phyloP scores from a whole-genome alignment of 2,797 vertebrate genomes.

The Poecilia wingei region DNA sequence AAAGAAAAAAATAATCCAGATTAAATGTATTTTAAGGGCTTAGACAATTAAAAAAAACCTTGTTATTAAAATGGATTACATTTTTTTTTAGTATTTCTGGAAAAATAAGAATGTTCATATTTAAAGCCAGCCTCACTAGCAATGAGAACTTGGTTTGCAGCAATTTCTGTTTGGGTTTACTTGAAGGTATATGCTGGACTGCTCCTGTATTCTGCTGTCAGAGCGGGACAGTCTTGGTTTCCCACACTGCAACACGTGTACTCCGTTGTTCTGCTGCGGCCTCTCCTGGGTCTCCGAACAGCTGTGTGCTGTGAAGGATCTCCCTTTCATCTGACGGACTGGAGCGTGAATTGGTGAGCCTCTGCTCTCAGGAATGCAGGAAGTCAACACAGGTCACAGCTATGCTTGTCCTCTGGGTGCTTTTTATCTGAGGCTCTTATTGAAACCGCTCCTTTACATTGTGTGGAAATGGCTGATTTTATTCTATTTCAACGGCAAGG shows the following conservation, averaged over 20 bases:
- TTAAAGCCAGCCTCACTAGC: neutral
- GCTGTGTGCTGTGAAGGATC: constrained; percentile 45
- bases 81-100: neutral
- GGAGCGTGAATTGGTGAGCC: constrained; percentile 56
- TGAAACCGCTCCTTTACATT: neutral
- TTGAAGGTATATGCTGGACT: neutral
- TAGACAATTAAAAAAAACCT: neutral
- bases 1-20: neutral
- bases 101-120: neutral
- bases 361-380: constrained; percentile 64
- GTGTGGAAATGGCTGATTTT: neutral
- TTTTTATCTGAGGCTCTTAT: constrained; percentile 19
- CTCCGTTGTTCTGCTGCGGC: constrained; percentile 10
- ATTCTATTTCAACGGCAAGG: neutral
- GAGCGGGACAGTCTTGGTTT: constrained; percentile 25
- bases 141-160: neutral
- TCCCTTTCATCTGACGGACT: constrained; percentile 61
- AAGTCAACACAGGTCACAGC: constrained; percentile 30
- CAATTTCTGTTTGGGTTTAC: neutral
- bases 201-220: neutral
- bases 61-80: too few relatives aligned
- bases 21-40: neutral
- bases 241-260: constrained; percentile 20
- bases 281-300: constrained; percentile 38
- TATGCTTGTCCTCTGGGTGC: constrained; percentile 5